phyloP scores from a whole-genome alignment of 2,797 vertebrate genomes.

The Sebastolobus altivelis region DNA sequence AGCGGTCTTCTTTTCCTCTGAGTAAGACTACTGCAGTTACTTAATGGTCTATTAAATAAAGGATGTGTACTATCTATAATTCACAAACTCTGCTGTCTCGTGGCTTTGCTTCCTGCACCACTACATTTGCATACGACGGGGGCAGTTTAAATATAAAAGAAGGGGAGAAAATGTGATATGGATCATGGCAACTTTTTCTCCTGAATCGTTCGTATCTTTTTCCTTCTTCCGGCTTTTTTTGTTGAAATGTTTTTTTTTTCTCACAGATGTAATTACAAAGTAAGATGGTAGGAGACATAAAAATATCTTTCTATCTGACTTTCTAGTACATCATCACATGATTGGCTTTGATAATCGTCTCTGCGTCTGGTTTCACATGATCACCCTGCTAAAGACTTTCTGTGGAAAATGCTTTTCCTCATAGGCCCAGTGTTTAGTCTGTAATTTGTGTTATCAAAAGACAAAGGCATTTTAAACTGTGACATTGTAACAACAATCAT shows the following conservation, averaged over 20 bases:
- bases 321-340: background rate
- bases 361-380: background rate
- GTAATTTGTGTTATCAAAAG: background rate
- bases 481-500: background rate
- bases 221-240: background rate
- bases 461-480: background rate
- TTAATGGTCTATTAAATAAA: conserved; percentile 48
- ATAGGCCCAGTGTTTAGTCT: background rate
- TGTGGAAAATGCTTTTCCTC: background rate
- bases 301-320: background rate
- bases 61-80: conserved; percentile 54
- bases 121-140: conserved; percentile 31
- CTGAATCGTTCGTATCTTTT: background rate
- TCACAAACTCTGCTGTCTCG: conserved; percentile 32
- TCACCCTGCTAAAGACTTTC: background rate
- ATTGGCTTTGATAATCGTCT: background rate
- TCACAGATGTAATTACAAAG: background rate
- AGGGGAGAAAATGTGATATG: background rate
- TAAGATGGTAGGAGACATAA: background rate
- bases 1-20: conserved; percentile 10
- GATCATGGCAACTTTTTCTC: conserved; percentile 15
- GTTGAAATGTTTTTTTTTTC: background rate
- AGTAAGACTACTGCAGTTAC: conserved; percentile 12
- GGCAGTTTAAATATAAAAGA: background rate
- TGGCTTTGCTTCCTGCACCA: conserved; percentile 25